A percentile compares a stretch with the other conserved stretches of the same genome.
Conservation (phyloP, 2,797 vertebrate genomes). For the Calcarius lapponicus region DNA sequence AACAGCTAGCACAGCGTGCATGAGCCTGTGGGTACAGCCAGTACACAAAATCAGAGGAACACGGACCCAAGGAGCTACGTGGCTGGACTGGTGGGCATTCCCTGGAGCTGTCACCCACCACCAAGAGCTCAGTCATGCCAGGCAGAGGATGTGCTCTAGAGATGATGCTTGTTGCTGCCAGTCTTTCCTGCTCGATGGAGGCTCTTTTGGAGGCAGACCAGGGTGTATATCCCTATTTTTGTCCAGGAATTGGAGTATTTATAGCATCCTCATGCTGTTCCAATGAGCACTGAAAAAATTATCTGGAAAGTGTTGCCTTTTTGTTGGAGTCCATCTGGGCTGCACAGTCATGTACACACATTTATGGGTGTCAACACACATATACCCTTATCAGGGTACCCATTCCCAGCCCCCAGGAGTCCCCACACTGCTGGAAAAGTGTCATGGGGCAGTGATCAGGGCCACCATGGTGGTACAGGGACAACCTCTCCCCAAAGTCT, state of each 20-base stretch:
- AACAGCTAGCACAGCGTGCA: neutral
- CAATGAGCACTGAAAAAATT: neutral
- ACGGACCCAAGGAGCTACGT: neutral
- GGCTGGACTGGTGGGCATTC: fast-evolving
- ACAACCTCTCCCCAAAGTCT: neutral
- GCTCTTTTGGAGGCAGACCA: neutral
- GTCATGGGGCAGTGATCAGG: neutral
- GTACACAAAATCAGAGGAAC: neutral
- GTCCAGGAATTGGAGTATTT: constrained; percentile 42
- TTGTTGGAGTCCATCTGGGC: neutral
- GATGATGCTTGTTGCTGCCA: neutral
- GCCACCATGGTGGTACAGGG: neutral
- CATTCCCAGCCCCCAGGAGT: neutral
- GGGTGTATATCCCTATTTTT: constrained; percentile 32
- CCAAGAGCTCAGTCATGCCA: neutral
- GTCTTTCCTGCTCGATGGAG: neutral
- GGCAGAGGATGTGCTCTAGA: neutral
- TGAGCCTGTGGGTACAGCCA: neutral
- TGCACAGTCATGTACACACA: neutral
- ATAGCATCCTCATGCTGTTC: neutral
- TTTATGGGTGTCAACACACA: fast-evolving
- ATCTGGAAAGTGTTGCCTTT: neutral
- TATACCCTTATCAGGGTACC: fast-evolving
- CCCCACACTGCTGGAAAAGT: neutral
- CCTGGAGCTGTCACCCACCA: neutral